Evolutionary conservation across 1,140 invertebrate species (phyloP), one percentile per base, ranked within the genome.

Genomic region (Conus ventricosus): DNA sequence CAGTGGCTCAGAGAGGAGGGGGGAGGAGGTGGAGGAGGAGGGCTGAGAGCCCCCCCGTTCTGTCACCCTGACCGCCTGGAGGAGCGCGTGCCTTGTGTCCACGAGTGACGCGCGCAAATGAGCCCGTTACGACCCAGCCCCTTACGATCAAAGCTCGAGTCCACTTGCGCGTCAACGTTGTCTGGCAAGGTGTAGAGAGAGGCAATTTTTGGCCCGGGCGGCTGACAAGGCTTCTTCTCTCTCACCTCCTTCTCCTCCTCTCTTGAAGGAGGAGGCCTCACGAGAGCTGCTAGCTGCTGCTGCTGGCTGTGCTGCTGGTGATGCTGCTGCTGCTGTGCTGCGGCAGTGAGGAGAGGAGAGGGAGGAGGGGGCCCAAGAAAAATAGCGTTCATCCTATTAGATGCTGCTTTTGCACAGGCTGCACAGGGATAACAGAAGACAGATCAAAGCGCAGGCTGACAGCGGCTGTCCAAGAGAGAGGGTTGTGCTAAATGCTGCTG

Each of bases 71-170:
- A 86, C 39, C 67, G 75, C 39, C 53, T 75, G 7, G 53, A 86
- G 82, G 57, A 54, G 82, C 51, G 23, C 82, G 55, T 63, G 82
- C 82, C 55, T 76, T 71, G 80, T 89, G 88, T 85, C 23, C 82
- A 80, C 85, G 81, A 82, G 80, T 89, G 88, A 89, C 88, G 86
- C 67, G 85, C 80, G 80, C 88, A 89, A 89, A 89, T 87, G 88
- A 89, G 88, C 63, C 80, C 25, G 85, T 87, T 87, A 84, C 85
- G 85, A 83, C 80, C 27, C 20, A 78, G 55, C n/a, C 80, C 51
- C 78, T 84, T 53, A 54, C 53, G 85, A 89, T 87, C 88, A 89
- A 87, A 89, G 88, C 85, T 85, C 84, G 85, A 87, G 88, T 17
- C 51, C 82, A 80, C 80, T 81, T 54, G 27, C 54, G 39, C 75